Evolutionary conservation across 37 sponge, comb jelly and placozoan species (phyloP).

Genomic region (Halisarca cf. caerulea): DNA sequence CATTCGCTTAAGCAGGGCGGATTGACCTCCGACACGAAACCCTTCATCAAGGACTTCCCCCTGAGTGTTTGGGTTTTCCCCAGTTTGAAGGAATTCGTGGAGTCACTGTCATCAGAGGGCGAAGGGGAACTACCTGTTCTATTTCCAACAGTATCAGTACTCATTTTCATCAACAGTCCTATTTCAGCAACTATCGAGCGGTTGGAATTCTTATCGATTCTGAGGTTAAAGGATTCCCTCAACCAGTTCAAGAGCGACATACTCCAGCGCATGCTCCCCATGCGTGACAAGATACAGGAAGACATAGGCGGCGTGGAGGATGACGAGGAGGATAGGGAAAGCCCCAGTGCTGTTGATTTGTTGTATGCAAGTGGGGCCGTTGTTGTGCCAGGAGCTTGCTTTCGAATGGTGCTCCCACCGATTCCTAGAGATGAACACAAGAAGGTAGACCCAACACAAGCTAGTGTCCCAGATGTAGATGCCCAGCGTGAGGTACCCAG

Average conservation of each 20-base stretch:
- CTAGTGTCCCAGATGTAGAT: no score
- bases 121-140: neutral
- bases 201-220: slow-evolving; percentile 58
- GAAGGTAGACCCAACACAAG: no score
- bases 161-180: slow-evolving; percentile 33
- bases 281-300: neutral
- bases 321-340: neutral
- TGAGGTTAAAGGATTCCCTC: slow-evolving; percentile 70
- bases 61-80: slow-evolving; percentile 65
- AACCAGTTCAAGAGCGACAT: slow-evolving; percentile 34
- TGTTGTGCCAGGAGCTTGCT: neutral
- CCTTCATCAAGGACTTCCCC: slow-evolving; percentile 69
- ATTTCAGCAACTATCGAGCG: slow-evolving; percentile 37
- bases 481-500: neutral
- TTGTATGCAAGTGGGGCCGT: slow-evolving; percentile 18
- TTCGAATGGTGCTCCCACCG: slow-evolving; percentile 6
- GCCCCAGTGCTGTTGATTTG: neutral
- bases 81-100: neutral
- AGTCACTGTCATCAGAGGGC: neutral
- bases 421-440: no score
- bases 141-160: slow-evolving; percentile 27
- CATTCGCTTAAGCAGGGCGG: slow-evolving; percentile 23
- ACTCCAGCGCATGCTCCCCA: slow-evolving; percentile 22
- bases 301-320: no score
- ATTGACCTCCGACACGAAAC: slow-evolving; percentile 45